Base-by-base conservation (phyloP, 2,113 vertebrate genomes). In the Vidua chalybeata region DNA sequence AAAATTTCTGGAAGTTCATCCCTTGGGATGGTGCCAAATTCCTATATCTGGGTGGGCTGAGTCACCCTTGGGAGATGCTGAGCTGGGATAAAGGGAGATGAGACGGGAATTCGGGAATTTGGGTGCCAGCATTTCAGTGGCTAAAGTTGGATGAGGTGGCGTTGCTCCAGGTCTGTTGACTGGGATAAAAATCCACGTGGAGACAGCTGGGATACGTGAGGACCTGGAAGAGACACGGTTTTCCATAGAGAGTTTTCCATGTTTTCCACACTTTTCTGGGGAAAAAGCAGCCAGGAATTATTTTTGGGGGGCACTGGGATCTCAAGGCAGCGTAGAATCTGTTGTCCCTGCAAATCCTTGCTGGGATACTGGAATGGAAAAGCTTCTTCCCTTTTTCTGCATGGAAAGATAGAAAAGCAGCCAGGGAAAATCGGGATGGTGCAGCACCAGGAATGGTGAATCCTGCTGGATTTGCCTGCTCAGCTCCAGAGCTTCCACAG, bases 71-170 rank as follows among this genome's bases (percentile, higher is more conserved):
- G 85, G 62, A 52, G 80, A 52, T 4, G 54, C 33, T 12, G 37
- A 31, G 72, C 66, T 5, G 41, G 75, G 88, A 67, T 45, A 51
- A 43, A 43, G n/a, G 49, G 56, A 45, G 63, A 52, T 20, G 58
- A 72, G 75, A 1, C 0, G 52, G 84, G 46, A 69, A 61, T 48
- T 64, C 3, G 84, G 75, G 45, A 55, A 59, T 43, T 61, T 31
- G 68, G n/a, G 45, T 4, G 49, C 67, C 75, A 22, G 27, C 23
- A 17, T 77, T 54, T n/a, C 45, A 14, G 54, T 13, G 41, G 55
- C 86, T 94, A 86, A 96, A 95, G 27, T 49, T 77, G 93, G 63
- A 19, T 7, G 37, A 33, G 68, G 33, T 92, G 93, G 79, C 6
- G 2, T 15, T 10, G 54, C 35, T 22, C 31, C 13, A 31, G 68